Base-by-base conservation (phyloP, 2,888 invertebrate species). In the Sminthurinus aureus region DNA sequence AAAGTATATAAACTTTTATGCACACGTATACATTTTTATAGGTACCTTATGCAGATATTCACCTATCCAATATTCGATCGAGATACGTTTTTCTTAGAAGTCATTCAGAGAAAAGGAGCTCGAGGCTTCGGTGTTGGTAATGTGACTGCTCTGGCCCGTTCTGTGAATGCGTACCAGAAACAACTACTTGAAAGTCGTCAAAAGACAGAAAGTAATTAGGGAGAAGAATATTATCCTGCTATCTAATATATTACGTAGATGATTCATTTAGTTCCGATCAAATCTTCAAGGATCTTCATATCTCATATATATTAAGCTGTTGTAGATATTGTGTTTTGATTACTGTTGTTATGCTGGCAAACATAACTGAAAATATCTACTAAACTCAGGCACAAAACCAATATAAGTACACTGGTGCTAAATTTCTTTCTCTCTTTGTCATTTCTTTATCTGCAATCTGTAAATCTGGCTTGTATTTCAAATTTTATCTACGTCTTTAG, bases 41-140 rank as follows among this genome's bases (percentile, higher is more conserved):
- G 91, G 85, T 91, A 91, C 85, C 87, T 91, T 24, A 89, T 91
- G 89, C 92, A 92, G 89, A 90, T 91, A 66, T 92, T 91, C 86
- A 91, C 91, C 0, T 89, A 90, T 79, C 91, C 91, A 2, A 83
- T 91, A 24, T 91, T 91, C 87, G 88, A 89, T 12, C 87, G 88
- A 79, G 90, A 91, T 84, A 91, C 91, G 0, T 91, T 91, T 85
- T 91, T 91, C 89, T 87, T 92, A 83, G 91, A 92, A 88, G 88
- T 91, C 13, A 91, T 91, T 58, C 91, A 91, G 85, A 88, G 92
- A 66, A 88, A 89, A 79, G 91, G 91, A 58, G 91, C 91, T 0
- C 88, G 88, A 64, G 91, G 91, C 2, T 91, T 92, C 87, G 92
- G 92, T 4, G 90, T 91, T 3, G 91, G 91, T 18, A 92, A 92